Percentiles rank a stretch among this genome's conserved stretches.
phyloP scores from a whole-genome alignment of 2,888 invertebrate species.

The Aethes cnicana region DNA sequence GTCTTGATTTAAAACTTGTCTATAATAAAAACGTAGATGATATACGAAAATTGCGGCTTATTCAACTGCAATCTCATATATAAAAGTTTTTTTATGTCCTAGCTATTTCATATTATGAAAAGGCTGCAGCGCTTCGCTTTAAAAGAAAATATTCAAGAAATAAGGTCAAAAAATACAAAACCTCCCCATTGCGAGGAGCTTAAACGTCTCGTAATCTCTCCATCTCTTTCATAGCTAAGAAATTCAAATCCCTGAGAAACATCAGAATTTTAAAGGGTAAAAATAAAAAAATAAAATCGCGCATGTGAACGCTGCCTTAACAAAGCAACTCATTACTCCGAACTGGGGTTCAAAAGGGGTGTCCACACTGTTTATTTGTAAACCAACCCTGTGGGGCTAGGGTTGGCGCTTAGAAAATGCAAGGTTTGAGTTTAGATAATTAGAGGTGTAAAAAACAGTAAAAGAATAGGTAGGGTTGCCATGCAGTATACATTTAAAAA shows the following conservation, averaged over 20 bases:
- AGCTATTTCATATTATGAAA: no score
- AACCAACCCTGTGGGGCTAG: slow-evolving; percentile 35
- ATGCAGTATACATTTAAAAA: neutral
- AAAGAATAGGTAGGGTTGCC: slow-evolving; percentile 6
- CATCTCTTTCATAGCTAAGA: slow-evolving; percentile 17
- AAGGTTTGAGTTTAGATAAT: slow-evolving; percentile 24
- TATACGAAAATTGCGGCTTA: no score
- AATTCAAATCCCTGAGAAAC: slow-evolving; percentile 18
- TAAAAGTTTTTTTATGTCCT: no score
- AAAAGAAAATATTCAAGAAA: neutral
- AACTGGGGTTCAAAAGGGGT: slow-evolving; percentile 43
- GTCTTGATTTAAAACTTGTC: no score
- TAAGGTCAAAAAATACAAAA: neutral
- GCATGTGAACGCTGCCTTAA: slow-evolving; percentile 29
- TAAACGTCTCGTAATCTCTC: slow-evolving; percentile 7
- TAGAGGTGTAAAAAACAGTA: slow-evolving; percentile 20
- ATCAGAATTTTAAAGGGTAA: slow-evolving; percentile 19
- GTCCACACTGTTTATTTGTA: slow-evolving; percentile 54
- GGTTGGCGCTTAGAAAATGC: slow-evolving; percentile 20
- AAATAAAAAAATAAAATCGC: slow-evolving; percentile 24
- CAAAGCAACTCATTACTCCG: slow-evolving; percentile 50
- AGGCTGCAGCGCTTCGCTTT: neutral
- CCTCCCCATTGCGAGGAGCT: neutral
- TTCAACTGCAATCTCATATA: no score
- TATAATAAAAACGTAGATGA: no score